Evolutionary conservation across 2,888 invertebrate genomes (phyloP).

Genomic region (Formica aserva): DNA sequence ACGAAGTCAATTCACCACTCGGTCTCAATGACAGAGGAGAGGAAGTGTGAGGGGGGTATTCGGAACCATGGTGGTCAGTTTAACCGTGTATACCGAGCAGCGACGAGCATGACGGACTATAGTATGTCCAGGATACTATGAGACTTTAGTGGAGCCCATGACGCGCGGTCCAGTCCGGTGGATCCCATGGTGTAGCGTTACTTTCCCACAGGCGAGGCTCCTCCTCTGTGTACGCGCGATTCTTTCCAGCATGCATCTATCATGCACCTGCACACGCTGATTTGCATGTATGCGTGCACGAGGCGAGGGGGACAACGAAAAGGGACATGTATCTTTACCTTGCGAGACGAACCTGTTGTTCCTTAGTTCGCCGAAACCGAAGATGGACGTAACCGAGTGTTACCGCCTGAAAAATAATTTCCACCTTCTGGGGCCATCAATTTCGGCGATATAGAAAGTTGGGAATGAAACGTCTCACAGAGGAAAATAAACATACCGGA

Average conservation of each 20-base stretch:
- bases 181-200: slow-evolving; percentile 84
- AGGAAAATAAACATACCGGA: slow-evolving; percentile 13
- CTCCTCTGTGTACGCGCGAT: slow-evolving; percentile 67
- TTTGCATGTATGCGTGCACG: neutral
- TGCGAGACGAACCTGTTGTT: slow-evolving; percentile 83
- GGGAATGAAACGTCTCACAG: slow-evolving; percentile 2
- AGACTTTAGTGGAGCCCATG: slow-evolving; percentile 79
- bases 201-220: slow-evolving; percentile 81
- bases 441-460: slow-evolving; percentile 65
- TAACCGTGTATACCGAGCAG: slow-evolving; percentile 64
- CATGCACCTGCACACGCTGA: slow-evolving; percentile 66
- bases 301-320: slow-evolving; percentile 53
- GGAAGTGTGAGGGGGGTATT: slow-evolving; percentile 54
- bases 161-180: slow-evolving; percentile 79
- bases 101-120: slow-evolving; percentile 47
- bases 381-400: slow-evolving; percentile 72
- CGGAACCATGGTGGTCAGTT: slow-evolving; percentile 79
- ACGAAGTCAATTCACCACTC: slow-evolving; percentile 29
- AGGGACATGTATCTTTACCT: slow-evolving; percentile 81
- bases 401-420: slow-evolving; percentile 74
- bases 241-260: slow-evolving; percentile 69
- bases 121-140: slow-evolving; percentile 72
- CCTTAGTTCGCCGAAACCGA: slow-evolving; percentile 69
- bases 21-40: neutral
- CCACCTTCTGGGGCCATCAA: slow-evolving; percentile 70